These are phyloP conservation scores for crab-eating macaque (Macaca fascicularis) DNA, from an alignment of 2,113 vertebrate genomes.

Conservation along the genomic window DNA sequence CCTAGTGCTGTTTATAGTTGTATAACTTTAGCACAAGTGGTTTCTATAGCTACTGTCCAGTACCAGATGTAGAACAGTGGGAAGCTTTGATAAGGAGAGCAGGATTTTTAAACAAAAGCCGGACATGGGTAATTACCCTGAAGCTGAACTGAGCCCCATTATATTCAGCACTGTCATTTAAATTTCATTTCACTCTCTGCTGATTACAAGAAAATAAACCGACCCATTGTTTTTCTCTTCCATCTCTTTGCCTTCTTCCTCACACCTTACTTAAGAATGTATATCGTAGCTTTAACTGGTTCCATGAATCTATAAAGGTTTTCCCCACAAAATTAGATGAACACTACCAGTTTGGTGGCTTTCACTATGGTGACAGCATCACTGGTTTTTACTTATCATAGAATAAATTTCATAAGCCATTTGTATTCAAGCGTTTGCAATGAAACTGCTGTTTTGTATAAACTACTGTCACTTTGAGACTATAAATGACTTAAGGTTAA, in stretches of 20 bases:
- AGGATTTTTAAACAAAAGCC: constrained; percentile 78
- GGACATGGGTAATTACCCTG: constrained; percentile 77
- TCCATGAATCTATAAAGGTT: not conserved
- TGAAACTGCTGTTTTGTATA: constrained; percentile 61
- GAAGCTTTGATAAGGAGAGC: constrained; percentile 78
- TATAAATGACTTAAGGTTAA: constrained; percentile 62
- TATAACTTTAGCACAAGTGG: constrained; percentile 75
- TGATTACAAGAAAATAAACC: constrained; percentile 32
- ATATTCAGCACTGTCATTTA: constrained; percentile 41
- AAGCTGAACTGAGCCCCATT: constrained; percentile 67
- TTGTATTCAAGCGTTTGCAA: constrained; percentile 59
- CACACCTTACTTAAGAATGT: not conserved
- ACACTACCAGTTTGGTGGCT: not conserved
- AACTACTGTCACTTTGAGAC: constrained; percentile 64
- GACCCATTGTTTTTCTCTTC: constrained; percentile 6
- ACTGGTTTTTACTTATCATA: constrained; percentile 57
- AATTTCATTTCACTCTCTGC: constrained; percentile 34
- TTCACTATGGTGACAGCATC: not conserved
- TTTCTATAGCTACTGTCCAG: constrained; percentile 83
- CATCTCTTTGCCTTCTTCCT: constrained; percentile 50
- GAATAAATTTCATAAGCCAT: constrained; percentile 46
- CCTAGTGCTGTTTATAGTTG: constrained; percentile 80
- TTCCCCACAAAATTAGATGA: not conserved
- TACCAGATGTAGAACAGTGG: constrained; percentile 78
- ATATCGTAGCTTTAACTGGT: not conserved